These are phyloP conservation scores for Tiliacea aurago DNA, from an alignment of 2,888 invertebrate genomes.

Conservation along the genomic window DNA sequence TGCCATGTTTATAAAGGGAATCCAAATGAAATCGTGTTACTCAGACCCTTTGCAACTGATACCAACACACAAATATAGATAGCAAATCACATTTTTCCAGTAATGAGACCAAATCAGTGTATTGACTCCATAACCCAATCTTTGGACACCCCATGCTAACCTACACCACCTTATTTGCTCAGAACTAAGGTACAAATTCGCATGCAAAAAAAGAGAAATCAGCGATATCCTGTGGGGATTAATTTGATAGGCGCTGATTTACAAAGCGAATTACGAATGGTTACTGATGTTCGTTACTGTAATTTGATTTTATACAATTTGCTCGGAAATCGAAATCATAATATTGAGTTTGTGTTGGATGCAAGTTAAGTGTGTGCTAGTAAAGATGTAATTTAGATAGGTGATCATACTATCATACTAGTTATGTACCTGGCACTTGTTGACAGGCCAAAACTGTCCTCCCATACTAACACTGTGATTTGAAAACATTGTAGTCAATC, in stretches of 20 bases:
- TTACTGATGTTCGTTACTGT: constrained; percentile 75
- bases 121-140: constrained; percentile 30
- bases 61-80: constrained; percentile 2
- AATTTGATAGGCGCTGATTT: constrained; percentile 78
- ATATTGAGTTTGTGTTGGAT: constrained; percentile 38
- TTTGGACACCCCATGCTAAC: background rate
- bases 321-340: constrained; percentile 47
- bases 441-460: too few species aligned
- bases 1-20: background rate
- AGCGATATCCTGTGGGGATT: constrained; percentile 62
- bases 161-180: background rate
- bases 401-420: background rate
- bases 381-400: constrained; percentile 1
- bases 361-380: background rate
- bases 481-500: too few species aligned
- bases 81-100: constrained; percentile 28
- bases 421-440: too few species aligned
- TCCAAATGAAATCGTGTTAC: background rate
- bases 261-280: constrained; percentile 76
- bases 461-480: too few species aligned
- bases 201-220: constrained; percentile 6
- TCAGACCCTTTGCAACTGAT: constrained; percentile 9
- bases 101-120: constrained; percentile 45
- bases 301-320: constrained; percentile 67
- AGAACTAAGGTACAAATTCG: constrained; percentile 10